These are phyloP conservation scores for Parnassius apollo DNA, from an alignment of 2,888 invertebrate genomes.

Conservation along the genomic window DNA sequence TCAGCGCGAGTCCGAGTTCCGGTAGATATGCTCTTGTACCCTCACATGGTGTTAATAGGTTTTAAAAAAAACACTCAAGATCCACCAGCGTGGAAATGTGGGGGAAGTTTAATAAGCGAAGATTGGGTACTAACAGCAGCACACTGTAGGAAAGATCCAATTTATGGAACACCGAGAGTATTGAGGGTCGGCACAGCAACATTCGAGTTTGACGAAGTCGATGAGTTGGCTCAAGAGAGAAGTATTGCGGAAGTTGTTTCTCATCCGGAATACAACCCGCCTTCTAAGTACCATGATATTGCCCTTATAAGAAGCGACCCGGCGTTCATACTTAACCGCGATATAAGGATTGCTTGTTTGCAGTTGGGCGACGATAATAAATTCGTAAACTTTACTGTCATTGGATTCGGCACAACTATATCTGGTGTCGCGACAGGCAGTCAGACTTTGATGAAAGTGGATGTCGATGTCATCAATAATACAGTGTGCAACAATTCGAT, in stretches of 20 bases:
- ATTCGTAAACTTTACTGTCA: conserved; percentile 71
- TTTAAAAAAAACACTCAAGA: conserved; percentile 40
- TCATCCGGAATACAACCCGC: conserved; percentile 81
- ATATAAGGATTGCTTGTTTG: conserved; percentile 84
- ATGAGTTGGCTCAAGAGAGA: conserved; percentile 77
- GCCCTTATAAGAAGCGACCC: conserved; percentile 81
- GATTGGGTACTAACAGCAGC: conserved; percentile 73
- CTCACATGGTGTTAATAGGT: conserved; percentile 83
- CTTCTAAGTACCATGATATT: conserved; percentile 83
- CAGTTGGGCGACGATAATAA: conserved; percentile 49
- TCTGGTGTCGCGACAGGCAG: conserved; percentile 65
- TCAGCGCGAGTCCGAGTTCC: conserved; percentile 59
- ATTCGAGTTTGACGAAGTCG: conserved; percentile 71
- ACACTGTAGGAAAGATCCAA: conserved; percentile 63
- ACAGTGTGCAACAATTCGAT: conserved; percentile 62
- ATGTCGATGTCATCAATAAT: conserved; percentile 60
- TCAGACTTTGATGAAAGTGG: conserved; percentile 72
- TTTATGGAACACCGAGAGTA: conserved; percentile 72
- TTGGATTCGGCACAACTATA: conserved; percentile 83
- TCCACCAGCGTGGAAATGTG: conserved; percentile 65
- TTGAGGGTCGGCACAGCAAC: conserved; percentile 79
- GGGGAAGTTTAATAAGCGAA: conserved; percentile 65
- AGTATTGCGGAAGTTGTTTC: conserved; percentile 59
- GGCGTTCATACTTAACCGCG: conserved; percentile 71
- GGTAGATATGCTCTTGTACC: conserved; percentile 77